Conservation (phyloP, 53 echinoderm and acorn worm species). For the Glandiceps talaboti region DNA sequence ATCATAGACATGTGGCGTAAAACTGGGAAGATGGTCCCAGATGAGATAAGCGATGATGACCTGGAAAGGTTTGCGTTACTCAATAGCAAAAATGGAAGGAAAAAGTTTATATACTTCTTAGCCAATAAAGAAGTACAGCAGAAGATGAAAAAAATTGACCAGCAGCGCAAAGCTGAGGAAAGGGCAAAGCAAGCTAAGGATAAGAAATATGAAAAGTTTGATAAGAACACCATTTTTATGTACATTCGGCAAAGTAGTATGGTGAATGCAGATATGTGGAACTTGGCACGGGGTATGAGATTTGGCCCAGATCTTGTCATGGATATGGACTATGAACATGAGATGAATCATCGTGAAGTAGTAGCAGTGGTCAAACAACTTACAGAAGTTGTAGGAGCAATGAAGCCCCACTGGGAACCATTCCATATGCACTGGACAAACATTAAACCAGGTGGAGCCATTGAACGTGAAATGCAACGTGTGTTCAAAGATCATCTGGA, state of each 20-base stretch:
- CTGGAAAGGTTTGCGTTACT: constrained; percentile 45
- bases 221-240: neutral
- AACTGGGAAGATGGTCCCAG: constrained; percentile 40
- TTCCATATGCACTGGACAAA: constrained; percentile 68
- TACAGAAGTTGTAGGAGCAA: constrained; percentile 26
- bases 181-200: neutral
- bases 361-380: constrained; percentile 55
- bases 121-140: constrained; percentile 35
- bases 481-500: constrained; percentile 6
- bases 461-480: constrained; percentile 35
- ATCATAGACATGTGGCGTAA: neutral
- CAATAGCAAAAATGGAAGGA: constrained; percentile 25
- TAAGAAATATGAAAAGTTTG: neutral
- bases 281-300: constrained; percentile 66
- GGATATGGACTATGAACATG: constrained; percentile 69
- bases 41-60: constrained; percentile 37
- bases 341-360: constrained; percentile 57
- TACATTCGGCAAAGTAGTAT: constrained; percentile 1
- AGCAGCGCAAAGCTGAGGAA: neutral
- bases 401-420: constrained; percentile 49
- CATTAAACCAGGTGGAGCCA: constrained; percentile 14
- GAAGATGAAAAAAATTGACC: constrained; percentile 7
- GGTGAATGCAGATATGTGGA: constrained; percentile 35
- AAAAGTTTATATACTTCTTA: constrained; percentile 45
- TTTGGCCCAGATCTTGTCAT: constrained; percentile 65